Base-by-base conservation (phyloP, 2,797 vertebrate genomes). In the Microctenopoma steveboyesi region DNA sequence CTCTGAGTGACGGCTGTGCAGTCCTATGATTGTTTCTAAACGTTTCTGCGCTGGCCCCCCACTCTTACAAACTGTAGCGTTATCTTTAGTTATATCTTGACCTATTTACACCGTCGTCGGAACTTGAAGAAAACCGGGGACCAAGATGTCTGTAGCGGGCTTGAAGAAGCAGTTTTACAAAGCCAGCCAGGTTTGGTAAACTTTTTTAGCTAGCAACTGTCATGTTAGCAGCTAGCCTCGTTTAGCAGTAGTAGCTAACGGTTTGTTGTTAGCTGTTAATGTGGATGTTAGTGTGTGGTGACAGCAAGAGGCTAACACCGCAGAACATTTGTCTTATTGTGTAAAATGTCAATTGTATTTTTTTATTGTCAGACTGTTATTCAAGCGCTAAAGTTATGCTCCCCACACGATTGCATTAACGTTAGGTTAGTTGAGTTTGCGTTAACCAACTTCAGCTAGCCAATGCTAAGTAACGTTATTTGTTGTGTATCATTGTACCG, bases 111-210 rank as follows among this genome's bases (percentile, higher is more conserved):
- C 55, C 51, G 69, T 66, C 42, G 37, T 76, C 66, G 74, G 68
- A 78, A 74, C 55, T 50, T 56, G 85, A 87, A 78, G 73, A 82
- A 85, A 74, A 73, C 22, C 66, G 48, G 68, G 69, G 47, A 49
- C 61, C 94, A 94, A 91, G 88, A 99, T 99, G 97, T 98, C 97
- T 85, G 97, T 98, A 78, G 97, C 97, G 71, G 97, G 97, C 72
- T 92, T 98, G 57, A 99, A 97, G 95, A 99, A 99, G 76, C 97
- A 98, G 94, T 98, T 98, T 93, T 98, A 99, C 87, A 99, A 99
- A 93, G 97, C 97, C 64, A 98, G 95, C 64, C 97, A 98, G 97
- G 97, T 98, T 91, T 86, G 94, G 47, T 39, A 78, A 93, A 92
- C 81, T 86, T 90, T 27, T 56, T 10, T 5, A 4, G 69, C 72